Conservation (phyloP, 2,888 invertebrate species). For the Apotomis betuletana region DNA sequence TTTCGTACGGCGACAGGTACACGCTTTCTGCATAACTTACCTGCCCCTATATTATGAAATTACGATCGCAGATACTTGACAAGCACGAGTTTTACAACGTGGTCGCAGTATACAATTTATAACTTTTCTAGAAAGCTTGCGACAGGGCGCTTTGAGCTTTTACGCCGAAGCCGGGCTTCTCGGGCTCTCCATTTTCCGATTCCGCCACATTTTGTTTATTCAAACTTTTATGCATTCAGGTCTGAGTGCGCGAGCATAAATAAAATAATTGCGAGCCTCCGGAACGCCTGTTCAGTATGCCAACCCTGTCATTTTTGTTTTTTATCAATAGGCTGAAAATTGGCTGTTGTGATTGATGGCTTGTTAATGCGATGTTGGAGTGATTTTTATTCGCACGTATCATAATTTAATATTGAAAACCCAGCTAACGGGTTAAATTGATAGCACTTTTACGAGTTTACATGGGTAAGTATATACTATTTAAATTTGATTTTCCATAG, state of each 20-base stretch:
- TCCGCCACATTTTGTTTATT: slow-evolving; percentile 36
- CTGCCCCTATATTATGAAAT: slow-evolving; percentile 33
- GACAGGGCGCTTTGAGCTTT: slow-evolving; percentile 36
- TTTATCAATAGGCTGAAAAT: slow-evolving; percentile 37
- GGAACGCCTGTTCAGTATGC: slow-evolving; percentile 24
- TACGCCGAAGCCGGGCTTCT: slow-evolving; percentile 23
- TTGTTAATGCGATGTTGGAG: slow-evolving; percentile 32
- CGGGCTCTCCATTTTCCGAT: slow-evolving; percentile 34
- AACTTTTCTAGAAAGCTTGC: slow-evolving; percentile 40
- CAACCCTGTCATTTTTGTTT: slow-evolving; percentile 32
- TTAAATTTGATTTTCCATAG: no score
- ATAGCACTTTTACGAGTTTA: not conserved
- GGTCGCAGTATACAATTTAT: slow-evolving; percentile 36
- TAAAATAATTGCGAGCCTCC: slow-evolving; percentile 33
- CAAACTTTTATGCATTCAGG: slow-evolving; percentile 39
- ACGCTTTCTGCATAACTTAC: slow-evolving; percentile 31
- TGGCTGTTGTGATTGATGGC: slow-evolving; percentile 39
- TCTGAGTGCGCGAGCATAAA: slow-evolving; percentile 33
- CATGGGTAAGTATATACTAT: no score
- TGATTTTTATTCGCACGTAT: slow-evolving; percentile 23
- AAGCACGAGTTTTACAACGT: slow-evolving; percentile 34
- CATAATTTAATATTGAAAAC: slow-evolving; percentile 22
- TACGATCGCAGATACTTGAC: slow-evolving; percentile 31
- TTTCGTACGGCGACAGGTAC: slow-evolving; percentile 42
- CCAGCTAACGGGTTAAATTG: slow-evolving; percentile 7